Percentiles rank a stretch among this genome's conserved stretches.
Conservation (phyloP, 1,140 invertebrate species). For the Portunus trituberculatus region DNA sequence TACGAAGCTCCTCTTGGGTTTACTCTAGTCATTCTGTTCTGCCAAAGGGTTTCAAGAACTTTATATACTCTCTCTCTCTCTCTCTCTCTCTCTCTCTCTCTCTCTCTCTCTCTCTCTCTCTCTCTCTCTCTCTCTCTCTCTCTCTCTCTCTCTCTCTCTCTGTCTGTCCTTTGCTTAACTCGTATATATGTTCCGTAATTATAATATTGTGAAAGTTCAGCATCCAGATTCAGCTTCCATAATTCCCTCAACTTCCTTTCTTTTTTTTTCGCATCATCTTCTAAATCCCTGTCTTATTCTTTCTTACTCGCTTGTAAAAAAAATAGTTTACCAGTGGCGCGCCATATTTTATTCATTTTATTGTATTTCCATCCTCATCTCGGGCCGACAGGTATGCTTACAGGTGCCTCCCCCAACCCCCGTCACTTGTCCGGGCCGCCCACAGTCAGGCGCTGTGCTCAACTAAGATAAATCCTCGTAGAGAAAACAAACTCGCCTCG, state of each 20-base stretch:
- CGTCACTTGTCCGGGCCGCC: not conserved
- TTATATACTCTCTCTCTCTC: not conserved
- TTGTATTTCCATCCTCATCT: not conserved
- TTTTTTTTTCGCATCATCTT: not conserved
- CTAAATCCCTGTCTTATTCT: not conserved
- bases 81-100: not conserved
- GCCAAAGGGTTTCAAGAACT: too few species aligned
- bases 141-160: not conserved
- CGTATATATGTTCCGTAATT: too few species aligned
- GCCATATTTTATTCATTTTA: not conserved
- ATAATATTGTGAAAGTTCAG: too few species aligned
- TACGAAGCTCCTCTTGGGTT: too few species aligned
- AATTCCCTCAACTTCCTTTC: not conserved
- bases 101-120: not conserved
- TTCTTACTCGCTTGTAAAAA: not conserved
- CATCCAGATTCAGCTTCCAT: too few species aligned
- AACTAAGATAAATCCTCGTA: constrained; percentile 17
- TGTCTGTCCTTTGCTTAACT: too few species aligned
- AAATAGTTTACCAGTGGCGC: not conserved
- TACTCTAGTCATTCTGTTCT: too few species aligned
- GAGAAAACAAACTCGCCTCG: constrained; percentile 53
- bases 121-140: not conserved
- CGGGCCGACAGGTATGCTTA: constrained; percentile 10
- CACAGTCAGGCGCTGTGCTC: not conserved
- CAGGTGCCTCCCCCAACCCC: not conserved